Percentiles rank a stretch among this genome's conserved stretches.
Conservation (phyloP, 1,140 invertebrate genomes). For the Dolichoris vasculosae region DNA sequence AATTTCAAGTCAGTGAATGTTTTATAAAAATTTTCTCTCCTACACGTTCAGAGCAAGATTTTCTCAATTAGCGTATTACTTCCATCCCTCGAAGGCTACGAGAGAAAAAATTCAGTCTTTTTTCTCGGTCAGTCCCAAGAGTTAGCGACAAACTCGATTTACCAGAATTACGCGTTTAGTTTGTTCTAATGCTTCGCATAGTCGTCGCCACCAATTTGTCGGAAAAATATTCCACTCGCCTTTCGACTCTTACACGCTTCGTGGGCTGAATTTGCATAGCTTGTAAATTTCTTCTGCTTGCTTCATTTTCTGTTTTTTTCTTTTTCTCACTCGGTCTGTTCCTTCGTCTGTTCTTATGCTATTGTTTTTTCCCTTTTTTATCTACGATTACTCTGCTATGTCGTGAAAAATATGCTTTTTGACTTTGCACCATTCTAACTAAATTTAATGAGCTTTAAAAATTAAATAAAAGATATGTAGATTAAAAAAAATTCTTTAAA, state of each 20-base stretch:
- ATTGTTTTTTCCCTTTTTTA: neutral
- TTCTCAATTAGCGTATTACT: constrained; percentile 26
- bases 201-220: constrained; percentile 39
- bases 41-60: constrained; percentile 20
- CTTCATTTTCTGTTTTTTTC: neutral
- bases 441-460: neutral
- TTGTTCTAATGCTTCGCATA: constrained; percentile 28
- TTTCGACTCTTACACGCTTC: constrained; percentile 32
- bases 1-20: constrained; percentile 18
- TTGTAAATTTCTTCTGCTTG: constrained; percentile 10
- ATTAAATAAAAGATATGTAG: neutral
- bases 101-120: neutral
- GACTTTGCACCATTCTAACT: neutral
- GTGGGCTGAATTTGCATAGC: constrained; percentile 38
- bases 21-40: constrained; percentile 7
- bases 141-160: constrained; percentile 28
- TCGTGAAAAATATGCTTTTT: constrained; percentile 24
- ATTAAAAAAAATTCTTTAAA: neutral
- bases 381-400: neutral
- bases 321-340: neutral
- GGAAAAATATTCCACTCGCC: constrained; percentile 45
- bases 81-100: neutral
- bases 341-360: neutral
- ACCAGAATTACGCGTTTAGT: constrained; percentile 41
- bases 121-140: neutral